Evolutionary conservation across 2,888 invertebrate species (phyloP), one percentile per base, ranked within the genome.

Genomic region (Drosophila heteroneura): DNA sequence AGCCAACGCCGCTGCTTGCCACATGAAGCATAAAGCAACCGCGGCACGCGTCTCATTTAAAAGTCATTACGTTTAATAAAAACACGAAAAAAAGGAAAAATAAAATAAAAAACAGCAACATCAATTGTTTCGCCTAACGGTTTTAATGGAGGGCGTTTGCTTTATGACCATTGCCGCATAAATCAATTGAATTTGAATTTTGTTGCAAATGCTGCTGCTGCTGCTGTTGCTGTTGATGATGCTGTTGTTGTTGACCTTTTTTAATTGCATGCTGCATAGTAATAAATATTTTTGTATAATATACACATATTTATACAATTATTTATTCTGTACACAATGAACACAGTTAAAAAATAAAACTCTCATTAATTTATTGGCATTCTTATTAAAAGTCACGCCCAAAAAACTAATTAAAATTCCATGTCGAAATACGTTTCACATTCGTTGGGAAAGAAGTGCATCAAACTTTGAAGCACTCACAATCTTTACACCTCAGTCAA

Each of bases 1-100:
- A 83, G 81, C 64, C 63, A 68, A 33, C 52, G 56, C 26, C 53
- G 49, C 47, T 33, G 22, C 28, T n/a, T 53, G 39, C 41, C 51
- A 41, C 70, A 70, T 41, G 30, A 67, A 37, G 66, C 76, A 56
- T 65, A 49, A 39, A 56, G 69, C 68, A 67, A 58, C 64, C 67
- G 68, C 70, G 83, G 81, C 85, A 85, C 90, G 85, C 85, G 85
- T 72, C 85, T 88, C 85, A 85, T 85, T 85, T 85, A 85, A 85
- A 85, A 90, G 83, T 90, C 90, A 85, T 90, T 90, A 85, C 61
- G 79, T 70, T 75, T 68, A 85, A 89, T 85, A 82, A 82, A 74
- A 79, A 72, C 35, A 44, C 22, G 39, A 52, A 66, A 56, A 63
- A 51, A 30, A 41, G 28, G 33, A 53, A 51, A 60, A 44, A 57